Percentiles rank a stretch among this genome's conserved stretches.
Conservation (phyloP, 2,113 vertebrate genomes). For the Laticauda colubrina region DNA sequence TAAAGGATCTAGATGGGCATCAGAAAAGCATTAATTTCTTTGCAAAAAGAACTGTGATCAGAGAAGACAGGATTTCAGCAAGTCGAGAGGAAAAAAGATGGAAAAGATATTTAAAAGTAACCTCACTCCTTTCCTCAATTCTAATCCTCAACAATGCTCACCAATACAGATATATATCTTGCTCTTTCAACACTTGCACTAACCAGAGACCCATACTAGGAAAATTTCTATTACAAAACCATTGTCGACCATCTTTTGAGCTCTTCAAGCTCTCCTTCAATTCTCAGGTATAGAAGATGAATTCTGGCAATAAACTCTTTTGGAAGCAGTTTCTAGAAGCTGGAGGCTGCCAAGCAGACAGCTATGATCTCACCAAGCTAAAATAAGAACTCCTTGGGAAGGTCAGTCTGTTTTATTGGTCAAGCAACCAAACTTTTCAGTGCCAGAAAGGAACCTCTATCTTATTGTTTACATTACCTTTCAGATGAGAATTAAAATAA, state of each 20-base stretch:
- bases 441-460: constrained; percentile 33
- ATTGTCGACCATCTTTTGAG: neutral
- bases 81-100: neutral
- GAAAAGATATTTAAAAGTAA: neutral
- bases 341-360: constrained; percentile 72
- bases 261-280: constrained; percentile 48
- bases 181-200: neutral
- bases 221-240: constrained; percentile 22
- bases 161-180: neutral
- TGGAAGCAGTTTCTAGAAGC: constrained; percentile 61
- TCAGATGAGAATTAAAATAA: neutral
- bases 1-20: neutral
- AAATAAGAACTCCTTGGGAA: constrained; percentile 67
- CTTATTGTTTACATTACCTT: constrained; percentile 12
- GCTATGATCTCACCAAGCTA: constrained; percentile 73
- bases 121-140: neutral
- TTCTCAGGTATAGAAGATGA: constrained; percentile 57
- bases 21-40: neutral
- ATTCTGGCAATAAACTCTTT: constrained; percentile 58
- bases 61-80: neutral
- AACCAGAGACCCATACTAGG: neutral
- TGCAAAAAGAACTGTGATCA: neutral
- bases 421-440: constrained; percentile 48
- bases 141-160: neutral
- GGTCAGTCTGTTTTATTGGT: constrained; percentile 37